These are phyloP conservation scores for Sinocyclocheilus rhinocerous DNA, from an alignment of 2,113 vertebrate species.

Conservation along the genomic window DNA sequence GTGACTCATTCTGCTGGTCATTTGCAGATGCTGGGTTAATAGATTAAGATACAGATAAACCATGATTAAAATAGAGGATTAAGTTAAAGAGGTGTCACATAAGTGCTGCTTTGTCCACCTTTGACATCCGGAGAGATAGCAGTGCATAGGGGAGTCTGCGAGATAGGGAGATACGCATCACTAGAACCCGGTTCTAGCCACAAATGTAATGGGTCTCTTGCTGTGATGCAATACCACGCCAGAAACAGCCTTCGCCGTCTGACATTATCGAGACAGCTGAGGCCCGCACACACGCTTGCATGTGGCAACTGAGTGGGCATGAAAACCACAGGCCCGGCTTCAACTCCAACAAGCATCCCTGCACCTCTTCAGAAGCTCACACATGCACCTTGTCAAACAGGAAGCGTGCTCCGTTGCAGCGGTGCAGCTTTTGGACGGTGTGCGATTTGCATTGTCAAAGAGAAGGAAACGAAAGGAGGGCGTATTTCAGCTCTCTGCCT, in stretches of 20 bases:
- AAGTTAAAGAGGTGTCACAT: constrained; percentile 9
- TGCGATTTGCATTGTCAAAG: constrained; percentile 60
- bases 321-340: constrained; percentile 1
- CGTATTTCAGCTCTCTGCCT: constrained; percentile 21
- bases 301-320: constrained; percentile 24
- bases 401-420: constrained; percentile 48
- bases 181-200: background rate
- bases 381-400: constrained; percentile 52
- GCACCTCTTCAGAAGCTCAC: constrained; percentile 8
- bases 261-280: constrained; percentile 25
- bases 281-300: background rate
- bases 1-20: background rate
- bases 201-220: background rate
- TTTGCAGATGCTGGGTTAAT: background rate
- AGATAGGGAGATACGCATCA: constrained; percentile 6
- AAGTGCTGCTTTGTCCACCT: constrained; percentile 24
- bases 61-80: constrained; percentile 15
- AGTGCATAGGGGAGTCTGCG: background rate
- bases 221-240: constrained; percentile 26
- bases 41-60: background rate
- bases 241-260: constrained; percentile 22
- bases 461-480: constrained; percentile 60
- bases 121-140: constrained; percentile 23
- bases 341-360: background rate
- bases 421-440: constrained; percentile 27